These are phyloP conservation scores for Malurus elegans DNA, from an alignment of 2,113 vertebrate species.

Conservation along the genomic window DNA sequence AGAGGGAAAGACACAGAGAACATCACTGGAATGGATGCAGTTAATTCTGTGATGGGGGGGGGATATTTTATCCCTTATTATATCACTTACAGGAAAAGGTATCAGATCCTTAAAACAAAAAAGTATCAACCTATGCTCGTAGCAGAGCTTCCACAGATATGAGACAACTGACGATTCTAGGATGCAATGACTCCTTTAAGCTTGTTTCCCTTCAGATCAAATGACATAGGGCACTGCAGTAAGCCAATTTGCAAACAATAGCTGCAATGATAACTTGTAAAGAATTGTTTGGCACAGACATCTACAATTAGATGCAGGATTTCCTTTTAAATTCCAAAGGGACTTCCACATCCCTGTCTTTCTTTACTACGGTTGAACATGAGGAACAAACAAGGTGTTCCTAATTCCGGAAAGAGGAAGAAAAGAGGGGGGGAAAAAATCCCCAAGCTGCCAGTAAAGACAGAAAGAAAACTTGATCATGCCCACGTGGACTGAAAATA, in stretches of 20 bases:
- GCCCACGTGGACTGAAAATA: neutral
- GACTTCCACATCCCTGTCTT: slow-evolving; percentile 36
- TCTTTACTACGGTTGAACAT: neutral
- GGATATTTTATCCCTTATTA: neutral
- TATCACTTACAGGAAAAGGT: neutral
- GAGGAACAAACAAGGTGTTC: slow-evolving; percentile 47
- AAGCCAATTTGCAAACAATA: slow-evolving; percentile 29
- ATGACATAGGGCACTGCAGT: neutral
- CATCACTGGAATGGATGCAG: neutral
- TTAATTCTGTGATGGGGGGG: neutral
- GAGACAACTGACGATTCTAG: neutral
- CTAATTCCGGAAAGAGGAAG: slow-evolving; percentile 37
- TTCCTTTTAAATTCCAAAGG: slow-evolving; percentile 47
- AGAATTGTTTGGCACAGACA: slow-evolving; percentile 10
- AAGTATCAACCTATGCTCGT: neutral
- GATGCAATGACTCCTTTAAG: neutral
- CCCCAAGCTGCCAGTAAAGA: neutral
- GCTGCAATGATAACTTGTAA: neutral
- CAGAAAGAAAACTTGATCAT: neutral
- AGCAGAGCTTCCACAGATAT: neutral
- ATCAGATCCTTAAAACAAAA: neutral
- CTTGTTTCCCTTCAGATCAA: neutral
- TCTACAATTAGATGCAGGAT: slow-evolving; percentile 51
- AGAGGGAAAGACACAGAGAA: neutral
- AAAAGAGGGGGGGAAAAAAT: neutral